Conservation (phyloP, 2,113 vertebrate species). For the Dipodomys spectabilis region DNA sequence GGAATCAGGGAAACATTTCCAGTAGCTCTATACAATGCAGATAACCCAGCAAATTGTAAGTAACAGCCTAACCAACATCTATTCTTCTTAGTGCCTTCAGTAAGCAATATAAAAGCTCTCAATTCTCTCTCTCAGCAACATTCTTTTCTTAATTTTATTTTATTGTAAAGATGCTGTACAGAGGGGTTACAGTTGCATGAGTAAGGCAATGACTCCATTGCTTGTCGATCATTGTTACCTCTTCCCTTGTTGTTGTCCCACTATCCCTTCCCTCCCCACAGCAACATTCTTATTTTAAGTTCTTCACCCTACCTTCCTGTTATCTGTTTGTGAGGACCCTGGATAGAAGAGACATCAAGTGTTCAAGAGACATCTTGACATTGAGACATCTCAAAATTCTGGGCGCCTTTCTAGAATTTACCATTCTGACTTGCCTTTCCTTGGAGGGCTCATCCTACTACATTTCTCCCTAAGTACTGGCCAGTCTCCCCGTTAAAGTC, state of each 20-base stretch:
- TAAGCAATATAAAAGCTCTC: conserved; percentile 6
- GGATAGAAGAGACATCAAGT: conserved; percentile 21
- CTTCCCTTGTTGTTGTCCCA: background rate
- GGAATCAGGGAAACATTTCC: background rate
- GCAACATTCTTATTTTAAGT: background rate
- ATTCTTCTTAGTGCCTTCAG: conserved; percentile 4
- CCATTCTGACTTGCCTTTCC: background rate
- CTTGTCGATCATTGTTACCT: background rate
- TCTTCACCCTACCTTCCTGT: background rate
- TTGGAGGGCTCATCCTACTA: background rate
- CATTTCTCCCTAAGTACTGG: background rate
- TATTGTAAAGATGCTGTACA: no score
- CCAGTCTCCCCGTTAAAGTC: background rate
- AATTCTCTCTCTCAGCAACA: background rate
- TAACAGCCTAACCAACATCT: background rate
- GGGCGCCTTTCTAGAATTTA: conserved; percentile 36
- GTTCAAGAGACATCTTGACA: background rate
- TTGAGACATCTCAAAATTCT: conserved; percentile 16
- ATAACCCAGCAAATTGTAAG: background rate
- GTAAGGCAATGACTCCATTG: no score
- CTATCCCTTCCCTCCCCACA: no score
- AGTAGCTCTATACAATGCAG: background rate
- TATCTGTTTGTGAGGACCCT: background rate
- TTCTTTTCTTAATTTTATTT: background rate
- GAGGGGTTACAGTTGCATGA: no score